Evolutionary conservation across 2,113 vertebrate genomes (phyloP).

Genomic region (Acinonyx jubatus): DNA sequence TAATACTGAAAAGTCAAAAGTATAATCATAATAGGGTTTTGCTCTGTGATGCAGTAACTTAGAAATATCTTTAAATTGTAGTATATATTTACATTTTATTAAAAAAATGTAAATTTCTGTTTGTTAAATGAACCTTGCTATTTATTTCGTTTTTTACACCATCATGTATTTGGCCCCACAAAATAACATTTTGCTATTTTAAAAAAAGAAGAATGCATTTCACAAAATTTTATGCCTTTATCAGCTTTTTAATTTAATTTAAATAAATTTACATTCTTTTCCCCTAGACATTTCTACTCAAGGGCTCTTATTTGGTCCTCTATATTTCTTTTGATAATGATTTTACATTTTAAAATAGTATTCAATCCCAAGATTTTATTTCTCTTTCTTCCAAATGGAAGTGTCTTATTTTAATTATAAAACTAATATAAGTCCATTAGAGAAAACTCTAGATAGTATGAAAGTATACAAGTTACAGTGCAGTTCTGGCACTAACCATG

Average conservation of each 20-base stretch:
- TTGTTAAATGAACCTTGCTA: background rate
- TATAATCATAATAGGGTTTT: background rate
- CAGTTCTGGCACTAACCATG: background rate
- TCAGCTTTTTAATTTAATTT: background rate
- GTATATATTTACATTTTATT: background rate
- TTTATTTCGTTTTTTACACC: background rate
- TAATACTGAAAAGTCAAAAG: background rate
- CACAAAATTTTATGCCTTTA: background rate
- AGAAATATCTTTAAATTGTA: background rate
- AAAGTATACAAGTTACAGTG: background rate
- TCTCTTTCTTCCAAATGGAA: background rate
- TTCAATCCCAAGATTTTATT: background rate
- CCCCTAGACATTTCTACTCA: background rate
- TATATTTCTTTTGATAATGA: background rate
- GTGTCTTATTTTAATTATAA: background rate
- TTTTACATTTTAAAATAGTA: background rate
- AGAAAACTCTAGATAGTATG: background rate
- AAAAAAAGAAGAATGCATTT: background rate
- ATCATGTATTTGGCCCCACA: background rate
- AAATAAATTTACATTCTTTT: background rate
- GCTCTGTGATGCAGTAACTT: background rate
- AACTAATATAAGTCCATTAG: background rate
- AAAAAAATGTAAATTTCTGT: background rate
- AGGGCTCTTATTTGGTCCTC: background rate
- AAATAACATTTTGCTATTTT: background rate